Evolutionary conservation across 2,888 invertebrate genomes (phyloP).

Genomic region (Anticlea derivata): DNA sequence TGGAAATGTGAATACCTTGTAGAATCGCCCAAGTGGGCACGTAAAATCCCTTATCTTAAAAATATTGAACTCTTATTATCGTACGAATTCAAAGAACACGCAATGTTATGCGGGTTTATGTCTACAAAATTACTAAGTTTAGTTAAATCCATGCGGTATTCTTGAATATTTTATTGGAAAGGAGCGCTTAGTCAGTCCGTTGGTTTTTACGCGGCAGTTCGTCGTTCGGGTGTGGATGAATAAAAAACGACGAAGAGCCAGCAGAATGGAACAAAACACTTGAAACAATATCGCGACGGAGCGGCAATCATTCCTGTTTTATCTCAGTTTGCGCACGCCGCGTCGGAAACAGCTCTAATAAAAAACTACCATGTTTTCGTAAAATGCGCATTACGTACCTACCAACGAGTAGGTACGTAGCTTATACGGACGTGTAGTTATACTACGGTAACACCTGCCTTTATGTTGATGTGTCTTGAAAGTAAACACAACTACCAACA

Average conservation of each 20-base stretch:
- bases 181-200: constrained; percentile 48
- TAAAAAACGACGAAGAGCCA: constrained; percentile 63
- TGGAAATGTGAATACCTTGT: constrained; percentile 33
- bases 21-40: constrained; percentile 29
- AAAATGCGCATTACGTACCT: constrained; percentile 37
- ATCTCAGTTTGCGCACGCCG: constrained; percentile 80
- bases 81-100: constrained; percentile 3
- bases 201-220: constrained; percentile 55
- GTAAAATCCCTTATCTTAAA: constrained; percentile 16
- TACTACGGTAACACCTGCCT: constrained; percentile 34
- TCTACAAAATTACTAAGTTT: constrained; percentile 14
- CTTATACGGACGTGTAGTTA: constrained; percentile 26
- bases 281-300: constrained; percentile 78
- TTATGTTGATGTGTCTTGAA: neutral
- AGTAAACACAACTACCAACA: neutral
- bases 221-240: constrained; percentile 62
- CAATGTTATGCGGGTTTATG: neutral
- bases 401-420: constrained; percentile 31
- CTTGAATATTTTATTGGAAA: constrained; percentile 46
- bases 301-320: constrained; percentile 81
- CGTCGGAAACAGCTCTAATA: constrained; percentile 76
- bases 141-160: constrained; percentile 21
- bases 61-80: neutral
- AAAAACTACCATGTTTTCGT: constrained; percentile 70
- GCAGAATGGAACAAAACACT: constrained; percentile 74